A percentile compares a stretch with the other conserved stretches of the same genome.
Evolutionary conservation across 2,888 invertebrate species (phyloP).

Genomic region (Cosmorhoe ocellata): DNA sequence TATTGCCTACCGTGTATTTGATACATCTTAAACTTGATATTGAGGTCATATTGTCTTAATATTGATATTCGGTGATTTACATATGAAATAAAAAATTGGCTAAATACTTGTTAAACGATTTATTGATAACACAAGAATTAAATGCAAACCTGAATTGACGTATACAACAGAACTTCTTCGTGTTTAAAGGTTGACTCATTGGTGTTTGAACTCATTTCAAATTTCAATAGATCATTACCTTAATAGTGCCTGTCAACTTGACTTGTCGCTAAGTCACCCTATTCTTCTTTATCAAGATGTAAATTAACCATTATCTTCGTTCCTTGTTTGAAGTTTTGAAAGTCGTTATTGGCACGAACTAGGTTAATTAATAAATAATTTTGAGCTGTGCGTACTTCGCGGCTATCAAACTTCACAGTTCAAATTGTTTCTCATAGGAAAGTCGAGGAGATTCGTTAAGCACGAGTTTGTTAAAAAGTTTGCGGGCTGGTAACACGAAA

Average conservation of each 20-base stretch:
- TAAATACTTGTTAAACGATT: no score
- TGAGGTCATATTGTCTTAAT: conserved; percentile 1
- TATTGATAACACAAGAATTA: no score
- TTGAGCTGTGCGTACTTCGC: conserved; percentile 19
- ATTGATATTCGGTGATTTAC: background rate
- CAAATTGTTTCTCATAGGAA: conserved; percentile 25
- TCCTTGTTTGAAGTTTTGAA: conserved; percentile 20
- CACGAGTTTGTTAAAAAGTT: conserved; percentile 13
- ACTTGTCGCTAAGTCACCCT: background rate
- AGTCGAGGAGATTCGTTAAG: conserved; percentile 14
- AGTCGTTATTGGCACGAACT: conserved; percentile 22
- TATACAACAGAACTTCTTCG: no score
- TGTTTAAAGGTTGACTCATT: no score
- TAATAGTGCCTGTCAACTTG: background rate
- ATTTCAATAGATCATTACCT: background rate
- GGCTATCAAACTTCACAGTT: conserved; percentile 22
- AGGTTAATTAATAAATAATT: conserved; percentile 26
- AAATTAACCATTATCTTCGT: conserved; percentile 14
- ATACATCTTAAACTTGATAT: conserved; percentile 13
- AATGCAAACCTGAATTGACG: no score
- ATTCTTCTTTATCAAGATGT: conserved; percentile 13
- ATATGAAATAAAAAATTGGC: background rate
- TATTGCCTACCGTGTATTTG: conserved; percentile 16
- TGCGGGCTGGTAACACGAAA: background rate
- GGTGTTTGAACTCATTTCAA: no score